Percentiles rank a stretch among this genome's conserved stretches.
phyloP scores from a whole-genome alignment of 1,140 invertebrate genomes.

The Stenopsyche tienmushanensis region DNA sequence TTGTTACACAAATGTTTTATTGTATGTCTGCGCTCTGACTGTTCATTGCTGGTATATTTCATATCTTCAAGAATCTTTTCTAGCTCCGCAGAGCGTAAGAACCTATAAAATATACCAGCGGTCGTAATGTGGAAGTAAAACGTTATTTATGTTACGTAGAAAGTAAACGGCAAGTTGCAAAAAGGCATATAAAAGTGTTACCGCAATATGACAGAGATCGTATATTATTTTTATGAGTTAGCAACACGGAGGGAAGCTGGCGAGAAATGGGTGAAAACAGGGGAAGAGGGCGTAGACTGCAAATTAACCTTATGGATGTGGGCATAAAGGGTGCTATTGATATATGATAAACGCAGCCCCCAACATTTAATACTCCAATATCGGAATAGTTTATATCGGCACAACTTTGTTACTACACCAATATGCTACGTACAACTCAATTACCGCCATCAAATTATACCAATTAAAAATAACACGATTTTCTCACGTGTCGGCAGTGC shows the following conservation, averaged over 20 bases:
- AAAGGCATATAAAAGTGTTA: slow-evolving; percentile 42
- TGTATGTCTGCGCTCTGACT: slow-evolving; percentile 11
- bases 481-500: too few relatives aligned
- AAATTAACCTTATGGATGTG: slow-evolving; percentile 29
- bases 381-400: too few relatives aligned
- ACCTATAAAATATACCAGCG: slow-evolving; percentile 39
- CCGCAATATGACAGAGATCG: slow-evolving; percentile 42
- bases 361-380: neutral
- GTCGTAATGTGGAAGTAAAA: slow-evolving; percentile 42
- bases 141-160: slow-evolving; percentile 41
- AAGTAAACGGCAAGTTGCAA: slow-evolving; percentile 42
- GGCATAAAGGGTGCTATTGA: neutral
- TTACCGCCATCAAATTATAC: too few relatives aligned
- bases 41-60: slow-evolving; percentile 13
- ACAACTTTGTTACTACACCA: too few relatives aligned
- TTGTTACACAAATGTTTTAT: slow-evolving; percentile 21
- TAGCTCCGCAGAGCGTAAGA: slow-evolving; percentile 25
- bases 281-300: slow-evolving; percentile 10
- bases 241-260: slow-evolving; percentile 31
- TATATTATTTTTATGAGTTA: slow-evolving; percentile 43
- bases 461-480: too few relatives aligned
- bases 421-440: too few relatives aligned
- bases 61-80: slow-evolving; percentile 38
- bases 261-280: slow-evolving; percentile 3
- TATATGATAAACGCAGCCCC: slow-evolving; percentile 1